phyloP scores from a whole-genome alignment of 2,888 invertebrate genomes.

The Xanthia icteritia region DNA sequence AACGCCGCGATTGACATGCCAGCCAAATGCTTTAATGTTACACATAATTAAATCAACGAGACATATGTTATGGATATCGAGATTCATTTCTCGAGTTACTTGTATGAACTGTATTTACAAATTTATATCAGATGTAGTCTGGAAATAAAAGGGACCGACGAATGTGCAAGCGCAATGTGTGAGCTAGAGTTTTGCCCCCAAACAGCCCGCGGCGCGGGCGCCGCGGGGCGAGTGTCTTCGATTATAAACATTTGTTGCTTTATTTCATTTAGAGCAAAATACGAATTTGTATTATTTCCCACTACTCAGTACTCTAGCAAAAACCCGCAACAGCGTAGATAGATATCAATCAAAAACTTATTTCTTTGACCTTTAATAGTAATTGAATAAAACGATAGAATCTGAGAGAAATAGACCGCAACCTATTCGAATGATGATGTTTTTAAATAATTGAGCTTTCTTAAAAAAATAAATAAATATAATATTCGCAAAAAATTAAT shows the following conservation, averaged over 20 bases:
- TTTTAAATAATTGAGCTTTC: conserved; percentile 20
- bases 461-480: conserved; percentile 1
- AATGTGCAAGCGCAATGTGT: conserved; percentile 63
- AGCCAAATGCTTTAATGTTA: conserved; percentile 71
- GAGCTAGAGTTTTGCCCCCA: conserved; percentile 48
- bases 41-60: conserved; percentile 74
- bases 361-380: conserved; percentile 48
- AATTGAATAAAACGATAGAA: conserved; percentile 58
- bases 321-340: conserved; percentile 41
- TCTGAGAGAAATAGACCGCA: conserved; percentile 48
- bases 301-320: conserved; percentile 56
- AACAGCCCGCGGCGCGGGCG: conserved; percentile 72
- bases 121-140: conserved; percentile 65
- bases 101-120: conserved; percentile 61
- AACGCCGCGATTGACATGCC: conserved; percentile 73
- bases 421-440: conserved; percentile 33
- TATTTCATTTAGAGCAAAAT: conserved; percentile 82
- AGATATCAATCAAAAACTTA: conserved; percentile 59
- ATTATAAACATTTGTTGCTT: conserved; percentile 82
- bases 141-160: conserved; percentile 69
- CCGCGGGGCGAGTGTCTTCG: conserved; percentile 73
- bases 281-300: conserved; percentile 75
- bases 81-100: conserved; percentile 32
- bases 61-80: conserved; percentile 65
- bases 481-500: conserved; percentile 5